phyloP scores from a whole-genome alignment of 2,113 vertebrate genomes.

The Aplodontia rufa region DNA sequence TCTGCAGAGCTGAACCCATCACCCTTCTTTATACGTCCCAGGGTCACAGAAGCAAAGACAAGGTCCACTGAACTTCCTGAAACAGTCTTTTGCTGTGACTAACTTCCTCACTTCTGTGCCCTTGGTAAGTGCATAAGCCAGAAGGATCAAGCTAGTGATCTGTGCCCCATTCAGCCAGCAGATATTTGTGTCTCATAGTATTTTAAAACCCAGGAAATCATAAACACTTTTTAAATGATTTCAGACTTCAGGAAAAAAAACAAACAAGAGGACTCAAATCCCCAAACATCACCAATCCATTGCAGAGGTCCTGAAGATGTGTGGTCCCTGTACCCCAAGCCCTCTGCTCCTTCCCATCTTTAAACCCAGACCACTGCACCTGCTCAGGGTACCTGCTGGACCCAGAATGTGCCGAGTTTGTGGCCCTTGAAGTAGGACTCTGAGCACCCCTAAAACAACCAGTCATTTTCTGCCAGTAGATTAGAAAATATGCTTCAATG shows the following conservation, averaged over 20 bases:
- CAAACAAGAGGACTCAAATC: not conserved
- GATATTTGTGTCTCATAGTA: not conserved
- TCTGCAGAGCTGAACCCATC: not conserved
- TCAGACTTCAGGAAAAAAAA: not conserved
- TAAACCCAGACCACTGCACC: not conserved
- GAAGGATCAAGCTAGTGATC: not conserved
- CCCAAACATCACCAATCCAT: not conserved
- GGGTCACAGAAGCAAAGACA: not conserved
- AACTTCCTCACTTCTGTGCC: not conserved
- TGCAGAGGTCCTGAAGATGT: not conserved
- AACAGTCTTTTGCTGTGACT: not conserved
- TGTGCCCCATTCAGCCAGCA: not conserved
- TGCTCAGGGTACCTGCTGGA: not conserved
- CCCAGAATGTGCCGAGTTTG: not conserved
- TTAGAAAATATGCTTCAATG: not conserved
- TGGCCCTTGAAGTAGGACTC: not conserved
- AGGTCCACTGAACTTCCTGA: not conserved
- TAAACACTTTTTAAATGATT: not conserved
- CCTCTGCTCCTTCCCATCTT: no score
- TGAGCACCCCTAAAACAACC: not conserved
- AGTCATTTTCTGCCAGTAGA: not conserved
- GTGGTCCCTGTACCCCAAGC: rapidly evolving
- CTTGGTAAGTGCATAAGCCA: no score
- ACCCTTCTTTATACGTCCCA: not conserved
- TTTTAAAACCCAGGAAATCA: not conserved